Evolutionary conservation across 2,888 invertebrate species (phyloP), one percentile per base, ranked within the genome.

Genomic region (Rhagonycha lutea): DNA sequence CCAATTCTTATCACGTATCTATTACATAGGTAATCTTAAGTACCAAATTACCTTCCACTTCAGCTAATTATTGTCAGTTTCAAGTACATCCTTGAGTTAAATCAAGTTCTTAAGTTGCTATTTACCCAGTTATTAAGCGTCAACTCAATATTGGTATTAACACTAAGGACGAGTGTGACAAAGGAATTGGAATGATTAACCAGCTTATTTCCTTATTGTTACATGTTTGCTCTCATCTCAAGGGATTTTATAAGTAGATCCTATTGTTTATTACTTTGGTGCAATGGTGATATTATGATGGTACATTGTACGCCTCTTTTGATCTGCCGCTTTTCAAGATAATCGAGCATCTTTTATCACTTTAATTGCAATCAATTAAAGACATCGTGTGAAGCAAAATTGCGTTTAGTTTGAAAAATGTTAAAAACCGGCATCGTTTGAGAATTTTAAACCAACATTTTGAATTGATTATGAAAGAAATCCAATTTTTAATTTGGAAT

Each of bases 291-390:
- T 12, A n/a, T n/a, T 63, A 63, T 67, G 47, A 65, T 72, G 67
- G 67, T 47, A 26, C 71, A 72, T 72, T 67, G 71, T 72, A 47
- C 60, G 24, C 47, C 32, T 4, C 47, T 63, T 70, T 62, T 61
- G 28, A 70, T 70, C 18, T 70, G n/a, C 9, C 29, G 18, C 62
- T 63, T 63, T 62, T 28, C 29, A 18, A 61, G 70, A 62, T 29
- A 70, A 70, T 63, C 70, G 18, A 23, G 29, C 29, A 29, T 26
- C 69, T 3, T 62, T 29, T 70, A 61, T 70, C 47, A 70, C 61
- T 14, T 61, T 29, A 70, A 70, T 70, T 29, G 28, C 29, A 12
- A 62, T 12, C 63, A 70, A 63, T 70, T 70, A 26, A 70, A 26
- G 61, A 24, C 26, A 14, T 26, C 70, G 61, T 4, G 4, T 32